Evolutionary conservation across 2,113 vertebrate species (phyloP), one percentile per base, ranked within the genome.

Genomic region (Myrmecophaga tridactyla): DNA sequence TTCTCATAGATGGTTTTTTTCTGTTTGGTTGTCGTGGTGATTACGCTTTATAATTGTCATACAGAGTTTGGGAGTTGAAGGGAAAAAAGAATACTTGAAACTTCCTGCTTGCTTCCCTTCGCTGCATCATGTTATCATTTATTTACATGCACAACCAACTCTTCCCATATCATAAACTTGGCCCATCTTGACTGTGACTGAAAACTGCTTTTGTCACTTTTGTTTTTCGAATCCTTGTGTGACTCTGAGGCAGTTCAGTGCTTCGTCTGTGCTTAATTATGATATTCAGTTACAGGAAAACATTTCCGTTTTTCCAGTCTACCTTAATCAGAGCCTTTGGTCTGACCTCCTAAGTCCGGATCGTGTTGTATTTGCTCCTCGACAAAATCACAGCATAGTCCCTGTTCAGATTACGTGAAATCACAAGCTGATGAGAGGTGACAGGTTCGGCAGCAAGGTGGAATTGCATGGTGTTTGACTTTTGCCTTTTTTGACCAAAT

Each of bases 201-300:
- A 97, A 97, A 18, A 97, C 96, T 90, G 96, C 96, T 97, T 97
- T 97, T 95, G 89, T 94, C 78, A 94, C 90, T 97, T 97, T 89
- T 87, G 83, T 96, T 97, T 58, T 97, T 97, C 92, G 95, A 97
- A 94, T 94, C 92, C 84, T 90, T 95, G 95, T 96, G 90, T 96
- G 90, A 94, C 78, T 94, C 97, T 96, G 96, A 97, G 88, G 96
- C 83, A 94, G 69, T 90, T 94, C 77, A 90, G 56, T 97, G 78
- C 72, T 97, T 98, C 97, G 95, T 97, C 96, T 93, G 0, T 95
- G 89, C 92, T 97, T 98, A 98, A 98, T 98, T 97, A 96, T 97
- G 93, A 97, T 98, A 98, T 98, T 97, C 96, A 97, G 97, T 98
- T 98, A 97, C 93, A 97, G 95, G 92, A 87, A 97, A 98, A 97